phyloP scores from a whole-genome alignment of 2,888 invertebrate species.

The Sarcophaga carnaria region DNA sequence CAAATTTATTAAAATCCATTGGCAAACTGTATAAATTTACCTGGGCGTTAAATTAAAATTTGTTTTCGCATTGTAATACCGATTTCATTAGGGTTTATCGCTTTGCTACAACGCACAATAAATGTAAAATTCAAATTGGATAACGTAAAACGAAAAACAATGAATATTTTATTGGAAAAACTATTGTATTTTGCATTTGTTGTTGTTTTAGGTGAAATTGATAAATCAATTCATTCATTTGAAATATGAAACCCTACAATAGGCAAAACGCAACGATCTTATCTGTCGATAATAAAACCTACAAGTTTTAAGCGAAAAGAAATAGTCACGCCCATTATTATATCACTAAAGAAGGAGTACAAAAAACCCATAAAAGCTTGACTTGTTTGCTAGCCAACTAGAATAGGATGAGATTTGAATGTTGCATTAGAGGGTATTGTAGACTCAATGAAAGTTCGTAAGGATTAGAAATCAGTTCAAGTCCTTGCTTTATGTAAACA shows the following conservation, averaged over 20 bases:
- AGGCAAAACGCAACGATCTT: not conserved
- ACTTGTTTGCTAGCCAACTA: too few relatives aligned
- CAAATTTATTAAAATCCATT: conserved; percentile 48
- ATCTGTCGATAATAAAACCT: too few relatives aligned
- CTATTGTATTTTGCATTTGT: not conserved
- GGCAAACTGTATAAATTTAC: conserved; percentile 65
- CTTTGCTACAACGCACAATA: too few relatives aligned
- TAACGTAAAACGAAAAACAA: not conserved
- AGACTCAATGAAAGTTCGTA: too few relatives aligned
- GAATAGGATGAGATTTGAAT: too few relatives aligned
- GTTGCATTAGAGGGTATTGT: too few relatives aligned
- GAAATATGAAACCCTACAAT: conserved; percentile 22
- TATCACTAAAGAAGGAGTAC: too few relatives aligned
- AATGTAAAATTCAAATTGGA: not conserved
- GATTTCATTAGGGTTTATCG: conserved; percentile 53
- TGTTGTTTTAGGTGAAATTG: not conserved
- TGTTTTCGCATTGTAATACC: conserved; percentile 25
- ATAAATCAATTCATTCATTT: conserved; percentile 27
- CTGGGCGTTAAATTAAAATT: conserved; percentile 70
- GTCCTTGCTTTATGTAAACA: too few relatives aligned
- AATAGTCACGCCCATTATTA: too few relatives aligned
- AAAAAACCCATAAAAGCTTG: too few relatives aligned
- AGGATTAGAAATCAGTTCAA: too few relatives aligned
- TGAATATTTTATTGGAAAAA: conserved; percentile 2
- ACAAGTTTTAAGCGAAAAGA: too few relatives aligned